Base-by-base conservation (phyloP, 2,113 vertebrate species). In the Nestor notabilis region DNA sequence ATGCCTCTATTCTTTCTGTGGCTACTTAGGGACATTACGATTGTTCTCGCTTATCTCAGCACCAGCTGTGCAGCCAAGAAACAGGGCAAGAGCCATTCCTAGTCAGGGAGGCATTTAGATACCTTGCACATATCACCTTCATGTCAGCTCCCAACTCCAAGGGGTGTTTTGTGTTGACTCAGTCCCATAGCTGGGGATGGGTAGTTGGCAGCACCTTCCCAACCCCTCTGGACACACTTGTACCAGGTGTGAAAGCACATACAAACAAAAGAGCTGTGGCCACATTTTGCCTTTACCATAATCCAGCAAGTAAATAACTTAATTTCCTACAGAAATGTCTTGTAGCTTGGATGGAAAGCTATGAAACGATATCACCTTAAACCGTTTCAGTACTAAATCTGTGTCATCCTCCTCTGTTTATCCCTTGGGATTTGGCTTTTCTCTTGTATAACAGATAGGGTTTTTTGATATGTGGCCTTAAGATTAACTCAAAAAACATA, bases 401-500 rank as follows among this genome's bases (percentile, higher is more conserved):
- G 9, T 79, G 65, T 50, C 56, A 55, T 78, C n/a, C 11, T 88
- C 19, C 39, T 87, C 77, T 79, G 41, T 89, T 87, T 92, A 83
- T 91, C 28, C 65, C 87, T 89, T 53, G 70, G 58, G 90, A 71
- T 89, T 93, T 93, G 31, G 65, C 33, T 96, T 86, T 76, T 74
- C 37, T 84, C 29, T 83, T 94, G 43, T 46, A 69, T 94, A 94
- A 91, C 70, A 80, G 66, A 93, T 84, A 95, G n/a, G 13, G 5
- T 4, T 50, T 72, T 92, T 95, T 95, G 83, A 93, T 89, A 79
- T 49, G 84, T n/a, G 65, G 74, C 65, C n/a, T 97, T 89, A 91
- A 92, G 83, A 95, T 94, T 93, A 96, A 75, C 87, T 90, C 28
- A 68, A 94, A 89, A 94, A 82, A 88, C 55, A 95, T 89, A 96